Percentiles rank a stretch among this genome's conserved stretches.
Conservation (phyloP, 23 tunicate genomes). For the Trididemnum clinides region DNA sequence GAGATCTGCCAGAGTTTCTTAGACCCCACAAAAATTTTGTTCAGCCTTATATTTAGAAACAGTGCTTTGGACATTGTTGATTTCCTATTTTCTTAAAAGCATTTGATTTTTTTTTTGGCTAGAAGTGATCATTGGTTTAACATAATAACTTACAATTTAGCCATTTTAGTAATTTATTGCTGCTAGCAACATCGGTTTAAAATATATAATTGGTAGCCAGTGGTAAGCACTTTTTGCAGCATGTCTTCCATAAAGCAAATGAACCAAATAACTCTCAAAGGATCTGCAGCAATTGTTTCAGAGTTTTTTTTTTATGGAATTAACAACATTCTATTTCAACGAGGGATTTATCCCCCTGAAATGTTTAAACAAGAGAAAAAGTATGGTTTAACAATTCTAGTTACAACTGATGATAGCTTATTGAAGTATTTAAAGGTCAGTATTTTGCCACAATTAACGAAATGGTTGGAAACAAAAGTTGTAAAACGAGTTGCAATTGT, state of each 20-base stretch:
- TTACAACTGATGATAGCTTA: constrained; percentile 67
- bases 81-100: too few relatives aligned
- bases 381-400: constrained; percentile 81
- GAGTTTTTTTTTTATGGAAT: constrained; percentile 98
- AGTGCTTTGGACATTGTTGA: too few relatives aligned
- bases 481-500: constrained; percentile 81
- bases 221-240: too few relatives aligned
- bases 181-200: too few relatives aligned
- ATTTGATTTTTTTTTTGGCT: too few relatives aligned
- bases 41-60: too few relatives aligned
- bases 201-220: too few relatives aligned
- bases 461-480: constrained; percentile 82
- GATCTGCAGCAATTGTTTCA: constrained; percentile 95
- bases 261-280: constrained; percentile 87
- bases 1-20: too few relatives aligned
- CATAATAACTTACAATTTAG: too few relatives aligned
- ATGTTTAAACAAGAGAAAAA: constrained; percentile 93
- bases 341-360: constrained; percentile 92
- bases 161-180: too few relatives aligned
- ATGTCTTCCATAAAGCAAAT: constrained; percentile 78
- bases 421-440: constrained; percentile 62
- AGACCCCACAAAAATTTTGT: too few relatives aligned
- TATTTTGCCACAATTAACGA: constrained; percentile 83
- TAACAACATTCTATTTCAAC: constrained; percentile 90
- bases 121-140: too few relatives aligned